Percentiles rank a stretch among this genome's conserved stretches.
phyloP scores from a whole-genome alignment of 35 echinoderm and acorn worm species.

The Heliocidaris tuberculata region DNA sequence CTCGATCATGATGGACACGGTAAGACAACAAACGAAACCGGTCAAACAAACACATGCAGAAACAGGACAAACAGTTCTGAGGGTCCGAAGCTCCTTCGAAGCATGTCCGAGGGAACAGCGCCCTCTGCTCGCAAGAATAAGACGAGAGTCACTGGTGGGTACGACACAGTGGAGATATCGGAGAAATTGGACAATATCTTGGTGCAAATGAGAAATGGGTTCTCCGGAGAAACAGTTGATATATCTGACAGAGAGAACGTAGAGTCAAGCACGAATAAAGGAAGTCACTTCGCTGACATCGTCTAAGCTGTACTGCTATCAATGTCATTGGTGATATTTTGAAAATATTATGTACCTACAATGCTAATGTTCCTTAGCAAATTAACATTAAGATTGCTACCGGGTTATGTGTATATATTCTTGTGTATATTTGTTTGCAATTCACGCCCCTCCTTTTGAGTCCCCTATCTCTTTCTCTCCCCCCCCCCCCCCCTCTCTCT shows the following conservation, averaged over 20 bases:
- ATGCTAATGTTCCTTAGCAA: too few species aligned
- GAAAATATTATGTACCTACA: too few species aligned
- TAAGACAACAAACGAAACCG: not conserved
- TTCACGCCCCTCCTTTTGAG: too few species aligned
- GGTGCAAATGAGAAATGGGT: slow-evolving; percentile 20
- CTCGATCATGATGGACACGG: not conserved
- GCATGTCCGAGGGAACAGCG: slow-evolving; percentile 43
- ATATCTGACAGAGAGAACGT: not conserved
- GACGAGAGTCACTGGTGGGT: not conserved
- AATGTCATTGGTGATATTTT: too few species aligned
- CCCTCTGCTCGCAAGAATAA: not conserved
- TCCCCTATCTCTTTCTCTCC: too few species aligned
- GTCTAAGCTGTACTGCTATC: not conserved
- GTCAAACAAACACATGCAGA: not conserved
- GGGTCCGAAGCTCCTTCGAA: not conserved
- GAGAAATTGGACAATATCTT: slow-evolving; percentile 9
- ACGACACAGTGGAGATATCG: slow-evolving; percentile 7
- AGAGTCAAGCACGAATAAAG: not conserved
- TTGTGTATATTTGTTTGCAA: too few species aligned
- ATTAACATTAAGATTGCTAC: too few species aligned
- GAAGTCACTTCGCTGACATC: not conserved
- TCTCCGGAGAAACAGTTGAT: slow-evolving; percentile 15
- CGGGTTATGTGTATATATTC: too few species aligned
- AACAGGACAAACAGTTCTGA: not conserved
- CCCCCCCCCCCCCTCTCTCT: too few species aligned